These are phyloP conservation scores for Diprion similis DNA, from an alignment of 1,140 invertebrate genomes.

Conservation along the genomic window DNA sequence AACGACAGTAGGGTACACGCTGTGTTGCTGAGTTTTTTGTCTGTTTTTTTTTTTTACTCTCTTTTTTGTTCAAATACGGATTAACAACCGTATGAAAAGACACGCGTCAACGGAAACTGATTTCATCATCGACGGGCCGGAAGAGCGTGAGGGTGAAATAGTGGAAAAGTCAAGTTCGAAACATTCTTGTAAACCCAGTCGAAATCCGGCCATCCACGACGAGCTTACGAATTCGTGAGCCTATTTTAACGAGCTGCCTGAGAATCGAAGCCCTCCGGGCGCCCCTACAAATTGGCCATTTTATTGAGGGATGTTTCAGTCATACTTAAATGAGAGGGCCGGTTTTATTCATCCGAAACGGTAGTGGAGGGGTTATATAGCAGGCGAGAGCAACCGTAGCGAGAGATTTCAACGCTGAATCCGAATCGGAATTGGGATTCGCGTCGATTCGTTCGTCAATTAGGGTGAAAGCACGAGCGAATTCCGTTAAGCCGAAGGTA, in stretches of 20 bases:
- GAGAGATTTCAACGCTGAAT: not conserved
- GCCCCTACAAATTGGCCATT: slow-evolving; percentile 3
- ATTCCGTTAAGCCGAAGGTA: slow-evolving; percentile 2
- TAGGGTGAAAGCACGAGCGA: slow-evolving; percentile 1
- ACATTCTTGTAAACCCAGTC: not conserved
- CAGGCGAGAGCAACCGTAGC: slow-evolving; percentile 4
- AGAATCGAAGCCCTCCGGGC: not conserved
- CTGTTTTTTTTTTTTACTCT: no score
- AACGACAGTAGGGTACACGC: no score
- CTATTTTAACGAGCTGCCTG: slow-evolving; percentile 5
- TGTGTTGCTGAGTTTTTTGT: no score
- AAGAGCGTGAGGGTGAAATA: no score
- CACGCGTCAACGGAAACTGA: no score
- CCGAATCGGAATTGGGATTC: not conserved
- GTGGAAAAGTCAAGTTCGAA: not conserved
- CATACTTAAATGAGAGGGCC: slow-evolving; percentile 2
- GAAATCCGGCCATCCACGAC: not conserved
- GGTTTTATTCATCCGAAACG: slow-evolving; percentile 7
- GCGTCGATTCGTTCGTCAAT: slow-evolving; percentile 2
- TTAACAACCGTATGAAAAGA: no score
- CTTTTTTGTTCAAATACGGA: no score
- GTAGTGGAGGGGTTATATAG: not conserved
- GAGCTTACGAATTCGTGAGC: not conserved
- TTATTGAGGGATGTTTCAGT: slow-evolving; percentile 2
- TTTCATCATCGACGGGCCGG: no score